These are phyloP conservation scores for Pygoscelis adeliae DNA, from an alignment of 2,113 vertebrate genomes.

Conservation along the genomic window DNA sequence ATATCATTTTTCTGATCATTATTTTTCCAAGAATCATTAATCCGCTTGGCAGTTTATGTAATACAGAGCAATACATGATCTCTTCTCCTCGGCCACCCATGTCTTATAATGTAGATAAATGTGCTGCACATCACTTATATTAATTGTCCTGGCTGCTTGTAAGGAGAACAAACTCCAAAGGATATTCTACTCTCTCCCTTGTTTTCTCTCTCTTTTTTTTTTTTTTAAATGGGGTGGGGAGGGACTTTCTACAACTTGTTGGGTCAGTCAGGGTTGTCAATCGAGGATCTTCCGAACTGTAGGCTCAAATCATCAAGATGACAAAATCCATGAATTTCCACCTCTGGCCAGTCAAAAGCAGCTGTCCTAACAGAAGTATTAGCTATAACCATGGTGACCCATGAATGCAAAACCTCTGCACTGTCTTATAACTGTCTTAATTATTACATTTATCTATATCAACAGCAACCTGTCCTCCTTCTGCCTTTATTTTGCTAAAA, in stretches of 20 bases:
- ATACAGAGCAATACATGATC: neutral
- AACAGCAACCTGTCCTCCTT: neutral
- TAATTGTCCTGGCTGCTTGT: neutral
- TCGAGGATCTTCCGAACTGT: neutral
- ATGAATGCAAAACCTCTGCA: neutral
- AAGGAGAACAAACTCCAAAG: neutral
- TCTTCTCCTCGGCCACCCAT: neutral
- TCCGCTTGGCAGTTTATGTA: neutral
- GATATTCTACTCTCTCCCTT: neutral
- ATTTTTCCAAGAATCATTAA: conserved; percentile 31
- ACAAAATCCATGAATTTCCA: neutral
- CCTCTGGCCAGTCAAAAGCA: neutral
- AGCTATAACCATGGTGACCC: neutral
- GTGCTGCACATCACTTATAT: neutral
- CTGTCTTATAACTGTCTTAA: neutral
- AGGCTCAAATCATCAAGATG: neutral
- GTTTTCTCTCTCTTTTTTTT: neutral
- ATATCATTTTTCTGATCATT: neutral
- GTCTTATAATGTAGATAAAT: conserved; percentile 17
- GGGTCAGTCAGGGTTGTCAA: neutral
- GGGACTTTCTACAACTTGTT: neutral
- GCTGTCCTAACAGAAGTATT: neutral
- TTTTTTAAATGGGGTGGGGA: neutral
- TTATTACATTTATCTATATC: neutral
- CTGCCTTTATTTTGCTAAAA: neutral